Evolutionary conservation across 2,888 invertebrate species (phyloP), one percentile per base, ranked within the genome.

Genomic region (Balanococcus diminutus): DNA sequence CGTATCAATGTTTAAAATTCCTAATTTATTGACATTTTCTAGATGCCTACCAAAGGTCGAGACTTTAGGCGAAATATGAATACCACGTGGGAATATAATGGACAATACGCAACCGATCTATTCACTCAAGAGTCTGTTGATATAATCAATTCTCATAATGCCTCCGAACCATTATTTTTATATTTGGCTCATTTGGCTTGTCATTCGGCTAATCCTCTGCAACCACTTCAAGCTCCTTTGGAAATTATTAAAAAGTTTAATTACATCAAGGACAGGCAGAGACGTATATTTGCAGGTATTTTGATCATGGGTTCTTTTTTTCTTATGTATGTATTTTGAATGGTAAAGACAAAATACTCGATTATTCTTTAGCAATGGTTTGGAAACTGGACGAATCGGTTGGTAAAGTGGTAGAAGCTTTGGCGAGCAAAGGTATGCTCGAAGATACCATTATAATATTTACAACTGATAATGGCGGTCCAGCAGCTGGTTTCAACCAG

Each of bases 391-490:
- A 99, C 90, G 94, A 95, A 87, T 97, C 97, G 0, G 94, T 99
- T 0, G 97, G 97, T 0, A 90, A 91, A 39, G 94, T 98, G 28
- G 93, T 97, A 0, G 90, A 92, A 28, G 93, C 95, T 16, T 90
- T 99, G 87, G 91, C 93, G 32, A 89, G 90, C 0, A 91, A 91
- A 46, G 92, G 92, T 0, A 93, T 98, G 91, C 91, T 98, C 86
- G 91, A 94, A 61, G 93, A 98, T 90, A 94, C 95, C 0, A 92
- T 99, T 6, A 92, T 99, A 11, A 90, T 97, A 22, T 98, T 99
- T 90, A 94, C 95, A 28, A 95, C 96, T 0, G 98, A 98, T 90
- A 98, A 98, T 89, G 97, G 97, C 0, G 96, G 96, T 0, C 93
- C 97, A 0, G 95, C 96, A 0, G 93, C 93, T 22, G 97, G 96